Evolutionary conservation across 2,113 vertebrate species (phyloP), one percentile per base, ranked within the genome.

Genomic region (Thinocorus orbignyianus): DNA sequence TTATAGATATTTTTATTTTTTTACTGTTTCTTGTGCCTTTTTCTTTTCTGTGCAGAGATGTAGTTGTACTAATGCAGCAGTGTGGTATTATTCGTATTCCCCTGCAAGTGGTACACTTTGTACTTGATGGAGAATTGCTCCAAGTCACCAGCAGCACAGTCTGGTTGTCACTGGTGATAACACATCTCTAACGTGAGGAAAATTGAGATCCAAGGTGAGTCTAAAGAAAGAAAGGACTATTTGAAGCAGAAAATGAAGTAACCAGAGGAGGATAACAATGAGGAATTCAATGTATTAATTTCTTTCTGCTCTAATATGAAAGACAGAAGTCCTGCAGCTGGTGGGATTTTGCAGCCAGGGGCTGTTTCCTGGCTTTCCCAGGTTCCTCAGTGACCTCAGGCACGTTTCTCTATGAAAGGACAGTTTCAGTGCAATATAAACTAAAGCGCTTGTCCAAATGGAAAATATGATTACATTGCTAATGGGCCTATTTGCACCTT

Each of bases 371-470:
- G 7, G 11, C 35, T 78, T 81, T 84, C 80, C 77, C 88, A 52
- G 65, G 82, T 93, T 81, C 82, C 55, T 94, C 60, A 28, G 68
- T 57, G 88, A 81, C 90, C 61, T 93, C 88, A 74, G 65, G 48
- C 83, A 51, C 68, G 17, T 76, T 78, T 33, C 69, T 79, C 72
- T 55, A 3, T 55, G 69, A 62, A 88, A 86, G 37, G 72, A 60
- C 52, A 71, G 25, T 86, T 81, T 81, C 69, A 92, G 92, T 96
- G 88, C 92, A 95, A 94, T 96, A 94, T 61, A 61, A 89, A 81
- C 42, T 42, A 7, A 88, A 83, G 55, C 17, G n/a, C 69, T 94
- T 81, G 52, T 61, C 73, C 66, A 76, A 57, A 46, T 72, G 73
- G 78, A 41, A 74, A 68, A 71, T 51, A 52, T 0, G 3, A 52